These are phyloP conservation scores for Whitmania pigra DNA, from an alignment of 1,140 invertebrate species.

Conservation along the genomic window DNA sequence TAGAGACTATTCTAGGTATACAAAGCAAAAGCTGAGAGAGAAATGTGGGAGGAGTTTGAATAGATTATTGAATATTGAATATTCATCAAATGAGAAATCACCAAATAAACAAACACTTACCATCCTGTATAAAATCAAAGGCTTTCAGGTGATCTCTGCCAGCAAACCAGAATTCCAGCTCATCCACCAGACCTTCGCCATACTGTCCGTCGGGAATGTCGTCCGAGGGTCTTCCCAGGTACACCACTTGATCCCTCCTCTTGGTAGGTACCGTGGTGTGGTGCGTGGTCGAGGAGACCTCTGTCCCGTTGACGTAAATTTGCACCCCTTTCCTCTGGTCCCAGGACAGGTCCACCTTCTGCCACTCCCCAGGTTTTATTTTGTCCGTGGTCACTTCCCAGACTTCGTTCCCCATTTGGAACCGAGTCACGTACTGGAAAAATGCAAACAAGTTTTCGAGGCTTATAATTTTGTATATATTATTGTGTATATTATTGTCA, in stretches of 20 bases:
- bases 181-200: slow-evolving; percentile 33
- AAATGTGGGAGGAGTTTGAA: too few species aligned
- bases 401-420: slow-evolving; percentile 23
- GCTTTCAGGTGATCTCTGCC: slow-evolving; percentile 21
- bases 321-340: slow-evolving; percentile 32
- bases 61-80: too few species aligned
- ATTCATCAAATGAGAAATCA: too few species aligned
- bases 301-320: slow-evolving; percentile 32
- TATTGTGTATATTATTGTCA: too few species aligned
- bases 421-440: slow-evolving; percentile 15
- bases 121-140: slow-evolving; percentile 20
- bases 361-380: slow-evolving; percentile 32
- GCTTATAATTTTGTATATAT: background rate
- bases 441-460: background rate
- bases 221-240: slow-evolving; percentile 22
- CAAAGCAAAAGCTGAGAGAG: too few species aligned
- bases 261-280: background rate
- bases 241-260: slow-evolving; percentile 16
- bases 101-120: background rate
- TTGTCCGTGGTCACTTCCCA: slow-evolving; percentile 32
- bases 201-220: slow-evolving; percentile 20
- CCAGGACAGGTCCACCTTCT: slow-evolving; percentile 37
- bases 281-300: slow-evolving; percentile 15
- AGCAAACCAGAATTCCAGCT: slow-evolving; percentile 37
- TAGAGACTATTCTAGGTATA: too few species aligned